Conservation (phyloP, 1,140 invertebrate species). For the Carposina sasakii region DNA sequence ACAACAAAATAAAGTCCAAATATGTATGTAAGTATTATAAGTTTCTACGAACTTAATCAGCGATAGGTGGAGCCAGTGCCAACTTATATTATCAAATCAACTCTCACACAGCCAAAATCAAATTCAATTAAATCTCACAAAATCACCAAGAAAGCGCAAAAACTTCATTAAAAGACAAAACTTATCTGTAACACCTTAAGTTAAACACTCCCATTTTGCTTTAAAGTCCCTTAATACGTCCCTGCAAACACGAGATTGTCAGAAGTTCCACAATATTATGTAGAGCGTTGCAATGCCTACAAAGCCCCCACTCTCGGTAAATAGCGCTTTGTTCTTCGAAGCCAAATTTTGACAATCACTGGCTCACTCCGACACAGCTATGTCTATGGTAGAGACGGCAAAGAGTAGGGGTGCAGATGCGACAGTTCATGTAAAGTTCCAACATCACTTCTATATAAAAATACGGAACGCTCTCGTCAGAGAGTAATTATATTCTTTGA, state of each 20-base stretch:
- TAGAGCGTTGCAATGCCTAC: constrained; percentile 66
- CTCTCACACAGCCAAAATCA: no score
- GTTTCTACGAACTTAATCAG: no score
- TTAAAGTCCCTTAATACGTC: constrained; percentile 53
- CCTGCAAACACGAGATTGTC: constrained; percentile 62
- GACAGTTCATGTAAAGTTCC: no score
- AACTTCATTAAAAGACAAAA: constrained; percentile 16
- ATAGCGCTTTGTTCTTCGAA: constrained; percentile 71
- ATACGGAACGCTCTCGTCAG: no score
- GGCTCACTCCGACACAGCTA: constrained; percentile 56
- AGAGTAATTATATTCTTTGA: no score
- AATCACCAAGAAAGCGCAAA: no score
- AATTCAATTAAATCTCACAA: no score
- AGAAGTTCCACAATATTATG: constrained; percentile 71
- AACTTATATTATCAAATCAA: no score
- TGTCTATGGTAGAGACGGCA: constrained; percentile 39
- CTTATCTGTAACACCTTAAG: constrained; percentile 44
- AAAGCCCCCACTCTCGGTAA: constrained; percentile 61
- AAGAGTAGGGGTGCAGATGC: constrained; percentile 34
- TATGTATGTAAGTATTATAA: no score
- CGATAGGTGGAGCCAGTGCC: no score
- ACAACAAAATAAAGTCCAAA: no score
- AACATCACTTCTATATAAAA: no score
- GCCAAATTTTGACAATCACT: constrained; percentile 73
- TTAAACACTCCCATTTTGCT: constrained; percentile 44